Percentiles rank a stretch among this genome's conserved stretches.
These are phyloP conservation scores for Ciona savignyi DNA, from an alignment of 23 tunicate genomes.

Conservation along the genomic window DNA sequence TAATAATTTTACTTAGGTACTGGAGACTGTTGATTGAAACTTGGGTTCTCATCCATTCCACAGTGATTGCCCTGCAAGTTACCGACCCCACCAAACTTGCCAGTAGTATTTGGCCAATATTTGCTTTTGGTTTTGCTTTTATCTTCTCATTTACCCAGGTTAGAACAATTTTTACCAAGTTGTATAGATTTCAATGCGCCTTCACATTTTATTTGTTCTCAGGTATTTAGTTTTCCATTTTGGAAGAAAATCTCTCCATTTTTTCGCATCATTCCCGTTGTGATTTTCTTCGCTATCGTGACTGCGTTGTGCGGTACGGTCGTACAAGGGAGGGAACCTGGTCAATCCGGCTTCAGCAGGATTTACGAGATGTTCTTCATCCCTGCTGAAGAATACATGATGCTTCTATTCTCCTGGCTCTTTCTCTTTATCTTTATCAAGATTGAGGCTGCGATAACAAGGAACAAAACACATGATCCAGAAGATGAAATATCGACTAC, in stretches of 20 bases:
- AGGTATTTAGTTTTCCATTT: conserved; percentile 86
- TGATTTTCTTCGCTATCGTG: conserved; percentile 36
- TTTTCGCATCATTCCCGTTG: conserved; percentile 71
- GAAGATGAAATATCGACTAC: conserved; percentile 32
- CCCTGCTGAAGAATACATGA: conserved; percentile 71
- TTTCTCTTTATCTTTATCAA: conserved; percentile 52
- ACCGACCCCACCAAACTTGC: conserved; percentile 37
- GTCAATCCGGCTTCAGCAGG: conserved; percentile 47
- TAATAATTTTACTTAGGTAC: conserved; percentile 46
- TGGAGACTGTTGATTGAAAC: conserved; percentile 83
- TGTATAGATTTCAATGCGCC: not conserved
- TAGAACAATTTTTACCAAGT: not conserved
- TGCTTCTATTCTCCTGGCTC: conserved; percentile 65
- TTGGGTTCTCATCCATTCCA: conserved; percentile 85
- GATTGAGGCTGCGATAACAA: conserved; percentile 26
- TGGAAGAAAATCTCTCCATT: conserved; percentile 82
- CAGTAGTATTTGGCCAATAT: conserved; percentile 59
- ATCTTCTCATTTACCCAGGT: conserved; percentile 75
- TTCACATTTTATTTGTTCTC: not conserved
- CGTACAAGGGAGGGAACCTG: conserved; percentile 35
- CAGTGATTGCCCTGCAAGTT: conserved; percentile 82
- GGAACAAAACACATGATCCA: conserved; percentile 3
- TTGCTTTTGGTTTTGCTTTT: conserved; percentile 89
- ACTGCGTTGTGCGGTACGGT: conserved; percentile 65
- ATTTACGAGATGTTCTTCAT: conserved; percentile 85